A percentile compares a stretch with the other conserved stretches of the same genome.
phyloP scores from a whole-genome alignment of 2,888 invertebrate species.

The Himalopsyche tibetana region DNA sequence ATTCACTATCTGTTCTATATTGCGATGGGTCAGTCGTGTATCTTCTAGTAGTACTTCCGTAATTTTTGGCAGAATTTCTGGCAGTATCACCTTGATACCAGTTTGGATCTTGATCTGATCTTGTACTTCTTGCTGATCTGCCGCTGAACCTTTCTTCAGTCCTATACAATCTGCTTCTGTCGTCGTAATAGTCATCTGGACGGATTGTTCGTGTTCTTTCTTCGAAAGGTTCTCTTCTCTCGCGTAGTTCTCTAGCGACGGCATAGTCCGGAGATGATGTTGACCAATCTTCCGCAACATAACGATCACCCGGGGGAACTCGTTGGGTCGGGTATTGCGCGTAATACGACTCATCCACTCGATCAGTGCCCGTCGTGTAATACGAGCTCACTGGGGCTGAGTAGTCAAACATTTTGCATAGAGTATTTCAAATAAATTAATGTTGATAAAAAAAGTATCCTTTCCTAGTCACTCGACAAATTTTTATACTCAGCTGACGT shows the following conservation, averaged over 20 bases:
- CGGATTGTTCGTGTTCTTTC: conserved; percentile 66
- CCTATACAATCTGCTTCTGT: conserved; percentile 63
- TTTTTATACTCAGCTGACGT: background rate
- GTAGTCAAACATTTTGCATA: conserved; percentile 64
- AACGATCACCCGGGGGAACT: conserved; percentile 56
- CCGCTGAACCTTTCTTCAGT: conserved; percentile 64
- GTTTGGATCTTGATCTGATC: conserved; percentile 63
- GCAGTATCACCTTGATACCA: conserved; percentile 64
- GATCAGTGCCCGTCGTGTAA: conserved; percentile 63
- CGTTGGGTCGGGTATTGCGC: conserved; percentile 59
- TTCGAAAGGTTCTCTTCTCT: conserved; percentile 64
- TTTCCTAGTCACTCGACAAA: background rate
- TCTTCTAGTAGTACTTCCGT: conserved; percentile 53
- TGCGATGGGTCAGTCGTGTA: conserved; percentile 55
- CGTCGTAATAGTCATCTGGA: conserved; percentile 65
- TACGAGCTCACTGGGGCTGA: conserved; percentile 63
- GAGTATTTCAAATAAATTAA: background rate
- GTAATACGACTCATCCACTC: conserved; percentile 64
- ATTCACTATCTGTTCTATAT: conserved; percentile 64
- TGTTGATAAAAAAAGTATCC: background rate
- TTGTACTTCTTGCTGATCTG: conserved; percentile 60
- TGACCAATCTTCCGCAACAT: conserved; percentile 62
- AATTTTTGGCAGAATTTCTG: conserved; percentile 60
- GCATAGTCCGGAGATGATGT: conserved; percentile 62
- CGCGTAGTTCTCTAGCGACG: conserved; percentile 55